These are phyloP conservation scores for Drosophila bocqueti DNA, from an alignment of 1,140 invertebrate species.

Conservation along the genomic window DNA sequence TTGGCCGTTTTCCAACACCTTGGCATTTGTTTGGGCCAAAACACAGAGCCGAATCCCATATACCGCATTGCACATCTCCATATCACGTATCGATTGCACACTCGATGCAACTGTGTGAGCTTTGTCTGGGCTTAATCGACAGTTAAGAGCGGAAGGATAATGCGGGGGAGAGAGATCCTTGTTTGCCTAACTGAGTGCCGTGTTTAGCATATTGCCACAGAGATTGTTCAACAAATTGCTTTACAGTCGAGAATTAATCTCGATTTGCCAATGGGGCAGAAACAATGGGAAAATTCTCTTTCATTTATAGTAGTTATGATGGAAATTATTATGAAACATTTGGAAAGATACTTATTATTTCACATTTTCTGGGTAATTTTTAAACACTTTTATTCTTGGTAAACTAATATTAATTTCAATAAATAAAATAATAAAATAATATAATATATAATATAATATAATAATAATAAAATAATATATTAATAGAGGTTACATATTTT, in stretches of 20 bases:
- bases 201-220: constrained; percentile 50
- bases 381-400: not conserved
- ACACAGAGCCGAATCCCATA: constrained; percentile 2
- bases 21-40: constrained; percentile 1
- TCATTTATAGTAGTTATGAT: not conserved
- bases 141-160: constrained; percentile 15
- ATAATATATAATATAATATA: too few relatives aligned
- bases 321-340: not conserved
- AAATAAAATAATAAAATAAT: too few relatives aligned
- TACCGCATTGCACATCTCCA: not conserved
- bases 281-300: constrained; percentile 1
- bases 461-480: too few relatives aligned
- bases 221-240: constrained; percentile 47
- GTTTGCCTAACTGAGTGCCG: constrained; percentile 47
- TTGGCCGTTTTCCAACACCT: constrained; percentile 59
- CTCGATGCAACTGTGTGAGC: constrained; percentile 12
- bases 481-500: not conserved
- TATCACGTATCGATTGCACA: constrained; percentile 34
- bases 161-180: constrained; percentile 2
- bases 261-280: constrained; percentile 1
- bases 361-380: not conserved
- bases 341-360: not conserved
- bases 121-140: constrained; percentile 44
- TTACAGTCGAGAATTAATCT: constrained; percentile 19
- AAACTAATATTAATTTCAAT: not conserved